Evolutionary conservation across 2,113 vertebrate genomes (phyloP).

Genomic region (Cavia aperea): DNA sequence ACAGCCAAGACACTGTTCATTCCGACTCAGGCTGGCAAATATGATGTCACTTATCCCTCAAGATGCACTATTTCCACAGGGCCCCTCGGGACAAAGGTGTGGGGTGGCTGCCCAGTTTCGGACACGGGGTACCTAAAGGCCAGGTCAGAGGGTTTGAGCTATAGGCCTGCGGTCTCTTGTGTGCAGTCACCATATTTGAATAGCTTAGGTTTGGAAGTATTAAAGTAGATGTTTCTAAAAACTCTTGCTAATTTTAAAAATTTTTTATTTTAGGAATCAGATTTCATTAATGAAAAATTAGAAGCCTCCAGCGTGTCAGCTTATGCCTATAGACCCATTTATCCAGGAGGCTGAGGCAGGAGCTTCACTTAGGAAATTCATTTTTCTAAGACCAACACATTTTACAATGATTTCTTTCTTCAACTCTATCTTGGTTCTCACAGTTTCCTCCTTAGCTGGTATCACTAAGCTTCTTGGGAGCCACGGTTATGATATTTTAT

Average conservation of each 20-base stretch:
- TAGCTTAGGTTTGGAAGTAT: slow-evolving; percentile 1
- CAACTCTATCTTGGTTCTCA: neutral
- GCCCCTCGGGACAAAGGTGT: slow-evolving; percentile 26
- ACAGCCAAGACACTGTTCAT: slow-evolving; percentile 43
- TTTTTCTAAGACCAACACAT: neutral
- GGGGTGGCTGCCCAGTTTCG: slow-evolving; percentile 21
- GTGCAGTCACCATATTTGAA: neutral
- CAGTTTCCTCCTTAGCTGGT: neutral
- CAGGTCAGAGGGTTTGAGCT: slow-evolving; percentile 57
- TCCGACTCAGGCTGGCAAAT: slow-evolving; percentile 63
- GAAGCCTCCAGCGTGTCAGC: neutral
- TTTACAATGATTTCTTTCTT: neutral
- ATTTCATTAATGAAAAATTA: neutral
- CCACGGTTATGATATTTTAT: neutral
- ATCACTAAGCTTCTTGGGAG: neutral
- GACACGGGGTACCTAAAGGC: neutral
- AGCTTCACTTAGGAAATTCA: neutral
- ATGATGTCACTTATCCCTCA: slow-evolving; percentile 42
- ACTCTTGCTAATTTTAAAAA: neutral
- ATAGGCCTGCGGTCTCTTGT: neutral
- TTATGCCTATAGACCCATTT: too few species aligned
- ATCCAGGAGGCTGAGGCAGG: neutral
- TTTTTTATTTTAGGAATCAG: neutral
- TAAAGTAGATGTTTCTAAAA: slow-evolving; percentile 7
- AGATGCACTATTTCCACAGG: slow-evolving; percentile 9